Conservation (phyloP, 1,140 invertebrate species). For the Lordiphosa clarofinis region DNA sequence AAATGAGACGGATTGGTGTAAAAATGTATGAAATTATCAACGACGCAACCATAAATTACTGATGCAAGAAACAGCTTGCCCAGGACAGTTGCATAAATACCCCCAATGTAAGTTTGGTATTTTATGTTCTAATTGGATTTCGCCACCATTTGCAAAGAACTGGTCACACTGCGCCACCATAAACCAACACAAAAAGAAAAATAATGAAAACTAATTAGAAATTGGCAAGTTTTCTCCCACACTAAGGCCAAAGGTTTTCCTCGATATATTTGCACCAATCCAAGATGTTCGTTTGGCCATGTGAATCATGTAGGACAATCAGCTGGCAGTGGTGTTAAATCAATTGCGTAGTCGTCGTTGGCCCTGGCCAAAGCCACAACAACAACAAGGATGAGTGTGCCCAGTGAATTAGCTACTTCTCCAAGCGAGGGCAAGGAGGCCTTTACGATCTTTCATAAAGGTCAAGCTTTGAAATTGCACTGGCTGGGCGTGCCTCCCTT, state of each 20-base stretch:
- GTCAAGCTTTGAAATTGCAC: slow-evolving; percentile 40
- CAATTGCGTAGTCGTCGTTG: slow-evolving; percentile 36
- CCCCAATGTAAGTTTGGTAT: too few relatives aligned
- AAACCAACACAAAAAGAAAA: slow-evolving; percentile 65
- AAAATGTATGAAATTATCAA: too few relatives aligned
- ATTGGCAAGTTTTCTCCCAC: slow-evolving; percentile 17
- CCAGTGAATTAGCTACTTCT: slow-evolving; percentile 13
- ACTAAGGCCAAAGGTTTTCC: not conserved
- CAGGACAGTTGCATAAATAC: too few relatives aligned
- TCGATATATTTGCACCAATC: not conserved
- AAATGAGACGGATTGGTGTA: too few relatives aligned
- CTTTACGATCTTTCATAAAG: slow-evolving; percentile 46
- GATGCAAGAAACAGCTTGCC: too few relatives aligned
- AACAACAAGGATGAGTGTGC: slow-evolving; percentile 27
- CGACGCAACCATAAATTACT: too few relatives aligned
- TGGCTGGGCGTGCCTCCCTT: slow-evolving; percentile 57
- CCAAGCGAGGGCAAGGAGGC: slow-evolving; percentile 26
- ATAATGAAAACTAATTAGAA: slow-evolving; percentile 51
- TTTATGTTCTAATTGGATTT: slow-evolving; percentile 6
- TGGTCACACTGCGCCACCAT: slow-evolving; percentile 35
- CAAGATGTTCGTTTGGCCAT: not conserved
- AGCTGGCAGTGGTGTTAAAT: slow-evolving; percentile 10
- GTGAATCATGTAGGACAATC: slow-evolving; percentile 4
- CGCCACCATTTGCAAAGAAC: too few relatives aligned
- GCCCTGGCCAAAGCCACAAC: slow-evolving; percentile 27